These are phyloP conservation scores for Exephanes ischioxanthus DNA, from an alignment of 2,888 invertebrate species.

Conservation along the genomic window DNA sequence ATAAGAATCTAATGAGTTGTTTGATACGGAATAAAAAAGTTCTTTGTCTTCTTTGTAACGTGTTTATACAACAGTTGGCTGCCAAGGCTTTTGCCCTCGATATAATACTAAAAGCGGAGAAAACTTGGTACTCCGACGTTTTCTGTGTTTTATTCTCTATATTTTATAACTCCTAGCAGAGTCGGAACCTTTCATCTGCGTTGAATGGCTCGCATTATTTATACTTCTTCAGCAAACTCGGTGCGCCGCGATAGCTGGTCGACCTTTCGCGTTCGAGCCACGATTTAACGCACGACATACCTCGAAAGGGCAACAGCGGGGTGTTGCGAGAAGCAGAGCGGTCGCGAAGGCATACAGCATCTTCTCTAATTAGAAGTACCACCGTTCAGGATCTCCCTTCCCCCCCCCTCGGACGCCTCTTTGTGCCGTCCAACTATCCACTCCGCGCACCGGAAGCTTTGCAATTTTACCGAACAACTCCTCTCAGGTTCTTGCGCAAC, in stretches of 20 bases:
- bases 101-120: conserved; percentile 31
- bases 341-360: conserved; percentile 39
- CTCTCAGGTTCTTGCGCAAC: not conserved
- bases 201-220: conserved; percentile 37
- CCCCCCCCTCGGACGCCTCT: conserved; percentile 23
- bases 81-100: not conserved
- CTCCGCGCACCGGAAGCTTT: conserved; percentile 23
- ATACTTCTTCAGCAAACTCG: conserved; percentile 44
- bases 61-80: not conserved
- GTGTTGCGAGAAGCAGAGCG: conserved; percentile 18
- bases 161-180: not conserved
- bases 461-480: conserved; percentile 50
- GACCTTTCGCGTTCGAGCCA: conserved; percentile 31
- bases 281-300: conserved; percentile 45
- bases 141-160: not conserved
- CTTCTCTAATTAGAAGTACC: conserved; percentile 61
- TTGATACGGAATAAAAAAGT: not conserved
- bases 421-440: conserved; percentile 39
- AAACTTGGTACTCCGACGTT: conserved; percentile 10
- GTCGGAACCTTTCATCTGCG: conserved; percentile 1
- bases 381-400: conserved; percentile 21
- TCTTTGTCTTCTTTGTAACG: not conserved
- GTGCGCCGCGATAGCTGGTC: conserved; percentile 3
- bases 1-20: conserved; percentile 12
- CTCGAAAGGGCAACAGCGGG: conserved; percentile 25